phyloP scores from a whole-genome alignment of 1,140 invertebrate species.

The Halesus radiatus region DNA sequence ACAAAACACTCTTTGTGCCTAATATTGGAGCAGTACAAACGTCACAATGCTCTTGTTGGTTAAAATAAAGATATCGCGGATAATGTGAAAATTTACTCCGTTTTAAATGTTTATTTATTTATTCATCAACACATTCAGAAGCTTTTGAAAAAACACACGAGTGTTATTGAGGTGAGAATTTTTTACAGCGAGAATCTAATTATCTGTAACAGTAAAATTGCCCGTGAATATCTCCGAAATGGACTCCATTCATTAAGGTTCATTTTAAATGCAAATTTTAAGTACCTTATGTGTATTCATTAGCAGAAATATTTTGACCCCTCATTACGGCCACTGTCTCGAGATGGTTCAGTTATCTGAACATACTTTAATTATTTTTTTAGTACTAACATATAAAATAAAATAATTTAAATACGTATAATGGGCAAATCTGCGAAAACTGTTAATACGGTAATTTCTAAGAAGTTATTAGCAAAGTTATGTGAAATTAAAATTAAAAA shows the following conservation, averaged over 20 bases:
- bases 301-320: slow-evolving; percentile 42
- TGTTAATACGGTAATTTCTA: no score
- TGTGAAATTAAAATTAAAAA: no score
- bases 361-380: no score
- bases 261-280: slow-evolving; percentile 38
- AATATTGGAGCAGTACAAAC: no score
- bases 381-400: no score
- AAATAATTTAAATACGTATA: no score
- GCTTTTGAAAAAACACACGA: slow-evolving; percentile 11
- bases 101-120: neutral
- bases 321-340: slow-evolving; percentile 45
- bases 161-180: slow-evolving; percentile 15
- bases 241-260: slow-evolving; percentile 31
- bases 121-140: slow-evolving; percentile 31
- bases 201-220: slow-evolving; percentile 28
- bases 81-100: no score
- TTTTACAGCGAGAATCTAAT: slow-evolving; percentile 14
- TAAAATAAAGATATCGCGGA: no score
- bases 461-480: no score
- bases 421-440: no score
- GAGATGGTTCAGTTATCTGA: neutral
- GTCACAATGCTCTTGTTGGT: no score
- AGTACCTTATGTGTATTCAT: slow-evolving; percentile 29
- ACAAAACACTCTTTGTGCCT: no score
- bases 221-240: slow-evolving; percentile 27